A percentile compares a stretch with the other conserved stretches of the same genome.
Conservation (phyloP, 2,797 vertebrate species). For the Petrocephalus schoutedeni region DNA sequence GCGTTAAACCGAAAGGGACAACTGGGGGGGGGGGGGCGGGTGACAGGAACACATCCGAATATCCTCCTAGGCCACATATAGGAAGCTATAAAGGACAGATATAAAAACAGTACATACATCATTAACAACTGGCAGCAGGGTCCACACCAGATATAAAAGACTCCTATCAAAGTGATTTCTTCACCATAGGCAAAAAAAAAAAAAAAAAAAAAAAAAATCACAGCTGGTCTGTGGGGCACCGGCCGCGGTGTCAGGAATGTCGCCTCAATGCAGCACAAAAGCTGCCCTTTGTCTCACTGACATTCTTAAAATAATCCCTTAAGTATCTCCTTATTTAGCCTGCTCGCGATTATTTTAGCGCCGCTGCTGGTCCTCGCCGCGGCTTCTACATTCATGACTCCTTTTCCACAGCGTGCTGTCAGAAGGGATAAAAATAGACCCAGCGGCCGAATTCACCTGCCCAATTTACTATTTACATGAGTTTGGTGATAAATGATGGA, state of each 20-base stretch:
- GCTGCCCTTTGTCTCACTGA: not conserved
- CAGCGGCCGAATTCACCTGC: not conserved
- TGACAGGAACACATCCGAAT: too few species aligned
- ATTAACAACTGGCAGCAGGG: not conserved
- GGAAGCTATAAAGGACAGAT: not conserved
- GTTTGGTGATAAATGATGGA: not conserved
- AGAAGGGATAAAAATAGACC: not conserved
- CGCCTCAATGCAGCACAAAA: not conserved
- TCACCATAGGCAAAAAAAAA: not conserved
- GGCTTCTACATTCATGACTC: not conserved
- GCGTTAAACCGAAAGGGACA: not conserved
- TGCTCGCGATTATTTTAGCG: not conserved
- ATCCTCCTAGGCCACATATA: not conserved
- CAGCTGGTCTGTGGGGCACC: not conserved
- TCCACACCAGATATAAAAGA: not conserved
- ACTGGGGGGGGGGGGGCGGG: not conserved
- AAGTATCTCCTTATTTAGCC: conserved; percentile 2
- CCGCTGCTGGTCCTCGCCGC: not conserved
- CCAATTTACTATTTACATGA: not conserved
- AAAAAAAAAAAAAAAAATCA: not conserved
- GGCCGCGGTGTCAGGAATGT: not conserved
- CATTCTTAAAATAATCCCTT: conserved; percentile 2
- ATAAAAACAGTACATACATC: not conserved
- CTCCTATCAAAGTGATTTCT: not conserved
- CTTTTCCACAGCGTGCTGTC: not conserved